Conservation (phyloP, 2,113 vertebrate genomes). For the Trematomus loennbergii region DNA sequence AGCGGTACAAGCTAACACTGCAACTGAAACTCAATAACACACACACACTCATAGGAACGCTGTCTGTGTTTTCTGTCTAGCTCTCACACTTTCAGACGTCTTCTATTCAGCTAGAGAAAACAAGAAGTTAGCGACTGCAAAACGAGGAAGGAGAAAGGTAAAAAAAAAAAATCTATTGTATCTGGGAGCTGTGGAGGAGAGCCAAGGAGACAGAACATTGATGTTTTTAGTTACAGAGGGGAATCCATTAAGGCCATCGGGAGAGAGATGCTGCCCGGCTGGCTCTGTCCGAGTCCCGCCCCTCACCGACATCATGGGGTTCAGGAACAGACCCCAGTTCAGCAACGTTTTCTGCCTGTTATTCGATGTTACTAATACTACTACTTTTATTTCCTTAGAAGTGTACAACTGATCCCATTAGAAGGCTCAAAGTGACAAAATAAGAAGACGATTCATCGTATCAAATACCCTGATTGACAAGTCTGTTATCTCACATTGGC, state of each 20-base stretch:
- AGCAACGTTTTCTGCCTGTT: background rate
- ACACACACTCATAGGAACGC: background rate
- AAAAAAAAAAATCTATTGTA: conserved; percentile 45
- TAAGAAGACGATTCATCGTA: background rate
- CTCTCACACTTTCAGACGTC: conserved; percentile 21
- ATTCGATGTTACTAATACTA: conserved; percentile 7
- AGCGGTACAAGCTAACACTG: background rate
- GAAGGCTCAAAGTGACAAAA: background rate
- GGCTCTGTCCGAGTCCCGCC: background rate
- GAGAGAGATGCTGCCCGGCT: conserved; percentile 30
- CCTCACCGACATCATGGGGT: conserved; percentile 10
- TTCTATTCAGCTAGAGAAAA: conserved; percentile 46
- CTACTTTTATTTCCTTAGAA: background rate
- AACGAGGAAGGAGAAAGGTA: conserved; percentile 11
- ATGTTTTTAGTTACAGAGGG: conserved; percentile 52
- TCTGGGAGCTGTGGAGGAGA: conserved; percentile 43
- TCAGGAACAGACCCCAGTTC: conserved; percentile 19
- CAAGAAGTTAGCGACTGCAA: conserved; percentile 21
- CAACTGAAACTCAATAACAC: background rate
- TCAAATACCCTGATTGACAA: background rate
- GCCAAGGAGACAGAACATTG: conserved; percentile 52
- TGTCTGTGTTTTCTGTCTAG: background rate
- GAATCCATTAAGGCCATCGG: conserved; percentile 70
- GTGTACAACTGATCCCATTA: conserved; percentile 4
- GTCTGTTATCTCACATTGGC: background rate